phyloP scores from a whole-genome alignment of 2,888 invertebrate species.

The Temnothorax unifasciatus region DNA sequence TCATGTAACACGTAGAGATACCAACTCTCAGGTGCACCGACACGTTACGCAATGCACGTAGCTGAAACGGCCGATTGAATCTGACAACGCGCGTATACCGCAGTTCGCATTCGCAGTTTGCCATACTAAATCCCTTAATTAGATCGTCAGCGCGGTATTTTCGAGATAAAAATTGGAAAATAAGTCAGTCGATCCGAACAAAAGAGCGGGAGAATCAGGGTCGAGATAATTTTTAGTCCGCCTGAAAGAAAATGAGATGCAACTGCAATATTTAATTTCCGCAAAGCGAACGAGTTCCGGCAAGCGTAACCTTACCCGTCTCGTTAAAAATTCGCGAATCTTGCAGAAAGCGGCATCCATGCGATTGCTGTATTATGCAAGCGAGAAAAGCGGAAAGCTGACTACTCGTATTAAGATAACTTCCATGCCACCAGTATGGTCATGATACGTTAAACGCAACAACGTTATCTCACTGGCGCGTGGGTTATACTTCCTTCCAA shows the following conservation, averaged over 20 bases:
- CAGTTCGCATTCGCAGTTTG: background rate
- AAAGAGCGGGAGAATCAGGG: background rate
- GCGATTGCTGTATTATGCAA: conserved; percentile 21
- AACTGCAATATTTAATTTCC: background rate
- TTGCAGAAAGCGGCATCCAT: background rate
- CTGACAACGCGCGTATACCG: background rate
- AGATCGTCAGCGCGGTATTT: background rate
- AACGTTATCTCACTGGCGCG: conserved; percentile 1
- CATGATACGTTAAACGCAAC: conserved; percentile 17
- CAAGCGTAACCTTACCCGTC: background rate
- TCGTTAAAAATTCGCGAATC: conserved; percentile 11
- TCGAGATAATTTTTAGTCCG: background rate
- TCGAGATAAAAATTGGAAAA: background rate
- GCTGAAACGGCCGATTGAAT: conserved; percentile 12
- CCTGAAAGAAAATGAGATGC: background rate
- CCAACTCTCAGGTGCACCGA: conserved; percentile 23
- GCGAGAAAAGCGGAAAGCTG: conserved; percentile 15
- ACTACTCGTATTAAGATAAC: conserved; percentile 19
- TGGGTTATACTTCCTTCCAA: background rate
- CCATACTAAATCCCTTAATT: conserved; percentile 8
- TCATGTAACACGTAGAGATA: conserved; percentile 40
- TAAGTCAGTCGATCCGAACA: background rate
- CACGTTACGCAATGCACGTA: conserved; percentile 29
- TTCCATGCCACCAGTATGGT: background rate
- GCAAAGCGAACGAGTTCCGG: background rate